Conservation (phyloP, 2,888 invertebrate species). For the Deilephila elpenor region DNA sequence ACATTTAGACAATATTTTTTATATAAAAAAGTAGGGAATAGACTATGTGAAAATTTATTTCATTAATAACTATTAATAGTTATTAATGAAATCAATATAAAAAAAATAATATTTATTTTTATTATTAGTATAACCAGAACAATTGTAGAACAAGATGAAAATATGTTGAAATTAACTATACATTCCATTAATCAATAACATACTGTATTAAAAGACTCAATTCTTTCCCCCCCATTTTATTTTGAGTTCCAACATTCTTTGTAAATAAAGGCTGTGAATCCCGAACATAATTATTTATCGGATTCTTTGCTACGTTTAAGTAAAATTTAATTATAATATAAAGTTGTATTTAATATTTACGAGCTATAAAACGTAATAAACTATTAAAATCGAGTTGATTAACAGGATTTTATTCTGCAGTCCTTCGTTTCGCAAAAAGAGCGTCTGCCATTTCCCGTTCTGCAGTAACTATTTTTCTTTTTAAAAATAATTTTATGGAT, state of each 20-base stretch:
- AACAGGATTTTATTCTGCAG: slow-evolving; percentile 16
- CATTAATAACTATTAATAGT: no score
- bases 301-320: slow-evolving; percentile 23
- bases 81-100: no score
- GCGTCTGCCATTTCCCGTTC: slow-evolving; percentile 11
- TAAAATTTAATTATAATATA: slow-evolving; percentile 15
- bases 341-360: slow-evolving; percentile 6
- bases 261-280: neutral
- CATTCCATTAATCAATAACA: no score
- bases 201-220: neutral
- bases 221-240: neutral
- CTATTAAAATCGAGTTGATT: slow-evolving; percentile 17
- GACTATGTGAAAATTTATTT: no score
- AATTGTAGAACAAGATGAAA: no score
- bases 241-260: slow-evolving; percentile 6
- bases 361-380: slow-evolving; percentile 20
- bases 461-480: slow-evolving; percentile 20
- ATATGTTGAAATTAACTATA: no score
- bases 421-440: slow-evolving; percentile 17
- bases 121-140: no score
- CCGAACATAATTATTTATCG: slow-evolving; percentile 3
- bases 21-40: no score
- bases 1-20: no score
- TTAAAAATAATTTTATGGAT: slow-evolving; percentile 25
- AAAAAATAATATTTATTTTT: no score